These are phyloP conservation scores for Drosophila kambysellisi DNA, from an alignment of 2,888 invertebrate species.

Conservation along the genomic window DNA sequence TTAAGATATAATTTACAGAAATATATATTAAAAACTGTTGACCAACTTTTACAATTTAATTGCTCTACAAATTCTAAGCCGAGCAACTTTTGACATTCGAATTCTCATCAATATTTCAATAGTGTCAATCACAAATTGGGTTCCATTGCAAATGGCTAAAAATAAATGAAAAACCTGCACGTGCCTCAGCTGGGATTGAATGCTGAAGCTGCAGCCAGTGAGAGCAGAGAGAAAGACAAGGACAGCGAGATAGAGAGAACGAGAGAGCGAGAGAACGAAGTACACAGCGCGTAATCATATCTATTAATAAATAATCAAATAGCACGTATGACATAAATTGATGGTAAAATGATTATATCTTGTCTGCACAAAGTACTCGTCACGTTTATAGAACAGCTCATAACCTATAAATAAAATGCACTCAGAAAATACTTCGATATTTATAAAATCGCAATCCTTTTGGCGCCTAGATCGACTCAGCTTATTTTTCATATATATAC, in stretches of 20 bases:
- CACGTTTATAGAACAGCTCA: neutral
- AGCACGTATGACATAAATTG: conserved; percentile 50
- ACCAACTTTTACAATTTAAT: conserved; percentile 2
- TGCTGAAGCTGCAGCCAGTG: conserved; percentile 7
- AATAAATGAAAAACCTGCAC: conserved; percentile 52
- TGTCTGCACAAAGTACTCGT: neutral
- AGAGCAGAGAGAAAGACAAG: neutral
- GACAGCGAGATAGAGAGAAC: neutral
- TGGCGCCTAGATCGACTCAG: neutral
- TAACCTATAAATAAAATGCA: neutral
- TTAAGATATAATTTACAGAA: neutral
- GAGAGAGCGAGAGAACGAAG: neutral
- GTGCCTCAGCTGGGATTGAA: conserved; percentile 40
- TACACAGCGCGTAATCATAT: conserved; percentile 15
- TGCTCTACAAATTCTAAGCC: neutral
- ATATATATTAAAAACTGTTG: neutral
- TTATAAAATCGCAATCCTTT: neutral
- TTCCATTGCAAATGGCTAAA: conserved; percentile 60
- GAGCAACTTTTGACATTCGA: conserved; percentile 7
- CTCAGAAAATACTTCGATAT: neutral
- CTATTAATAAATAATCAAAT: conserved; percentile 38
- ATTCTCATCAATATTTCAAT: conserved; percentile 34
- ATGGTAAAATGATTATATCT: conserved; percentile 28
- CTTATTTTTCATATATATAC: neutral
- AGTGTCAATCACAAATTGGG: conserved; percentile 44